These are phyloP conservation scores for Microchirus variegatus DNA, from an alignment of 2,797 vertebrate genomes.

Conservation along the genomic window DNA sequence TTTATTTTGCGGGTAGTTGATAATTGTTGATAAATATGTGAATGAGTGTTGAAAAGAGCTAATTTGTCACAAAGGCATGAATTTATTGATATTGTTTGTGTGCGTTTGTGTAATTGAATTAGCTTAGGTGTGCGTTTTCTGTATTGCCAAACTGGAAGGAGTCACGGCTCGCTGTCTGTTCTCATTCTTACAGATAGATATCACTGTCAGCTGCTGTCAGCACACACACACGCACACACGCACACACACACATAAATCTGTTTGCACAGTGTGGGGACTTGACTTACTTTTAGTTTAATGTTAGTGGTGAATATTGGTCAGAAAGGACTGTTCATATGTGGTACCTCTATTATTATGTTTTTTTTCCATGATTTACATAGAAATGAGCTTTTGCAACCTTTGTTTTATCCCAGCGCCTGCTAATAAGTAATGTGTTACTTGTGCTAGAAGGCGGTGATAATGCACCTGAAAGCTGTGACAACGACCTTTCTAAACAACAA, in stretches of 20 bases:
- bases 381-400: too few species aligned
- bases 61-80: conserved; percentile 36
- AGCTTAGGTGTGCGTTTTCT: conserved; percentile 24
- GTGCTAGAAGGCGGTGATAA: background rate
- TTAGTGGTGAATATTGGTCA: too few species aligned
- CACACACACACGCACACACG: background rate
- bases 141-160: conserved; percentile 41
- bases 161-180: conserved; percentile 27
- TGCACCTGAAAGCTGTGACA: background rate
- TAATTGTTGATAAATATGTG: conserved; percentile 24
- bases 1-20: conserved; percentile 10
- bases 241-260: too few species aligned
- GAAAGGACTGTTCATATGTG: too few species aligned
- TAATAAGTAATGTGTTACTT: background rate
- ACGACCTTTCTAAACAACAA: background rate
- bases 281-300: too few species aligned
- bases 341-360: too few species aligned
- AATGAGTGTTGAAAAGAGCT: conserved; percentile 27
- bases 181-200: conserved; percentile 39
- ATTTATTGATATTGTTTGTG: conserved; percentile 36
- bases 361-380: too few species aligned
- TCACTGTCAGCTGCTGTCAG: conserved; percentile 23
- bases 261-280: background rate
- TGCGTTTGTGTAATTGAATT: conserved; percentile 41
- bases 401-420: too few species aligned